These are phyloP conservation scores for Enteromius mattozi DNA, from an alignment of 2,797 vertebrate genomes.

Conservation along the genomic window DNA sequence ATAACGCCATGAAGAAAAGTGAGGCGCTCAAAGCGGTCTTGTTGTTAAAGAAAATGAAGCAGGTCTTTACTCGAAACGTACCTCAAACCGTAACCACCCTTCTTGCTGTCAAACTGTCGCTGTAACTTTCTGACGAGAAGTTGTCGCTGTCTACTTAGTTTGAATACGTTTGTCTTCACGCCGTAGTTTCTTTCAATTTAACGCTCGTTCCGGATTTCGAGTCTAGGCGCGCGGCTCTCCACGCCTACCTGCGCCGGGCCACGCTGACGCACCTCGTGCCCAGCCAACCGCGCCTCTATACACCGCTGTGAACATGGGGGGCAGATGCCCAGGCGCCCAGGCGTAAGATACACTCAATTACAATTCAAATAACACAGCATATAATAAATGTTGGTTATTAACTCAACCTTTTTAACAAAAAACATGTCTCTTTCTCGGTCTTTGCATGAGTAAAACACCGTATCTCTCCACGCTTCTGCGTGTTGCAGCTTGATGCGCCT, in stretches of 20 bases:
- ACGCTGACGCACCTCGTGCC: background rate
- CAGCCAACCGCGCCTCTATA: background rate
- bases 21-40: background rate
- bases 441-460: background rate
- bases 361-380: background rate
- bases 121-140: background rate
- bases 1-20: background rate
- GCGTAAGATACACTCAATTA: background rate
- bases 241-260: constrained; percentile 25
- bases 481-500: constrained; percentile 30
- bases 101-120: background rate
- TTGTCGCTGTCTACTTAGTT: background rate
- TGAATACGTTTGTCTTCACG: background rate
- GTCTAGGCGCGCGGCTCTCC: constrained; percentile 32
- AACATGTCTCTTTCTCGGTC: background rate
- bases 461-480: background rate
- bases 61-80: constrained; percentile 8
- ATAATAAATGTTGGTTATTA: background rate
- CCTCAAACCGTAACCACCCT: background rate
- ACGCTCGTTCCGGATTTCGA: constrained; percentile 42
- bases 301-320: background rate
- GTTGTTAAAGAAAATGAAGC: background rate
- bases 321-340: background rate
- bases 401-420: background rate
- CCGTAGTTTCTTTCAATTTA: background rate